Evolutionary conservation across 2,888 invertebrate species (phyloP), one percentile per base, ranked within the genome.

Genomic region (Halocaridina rubra): DNA sequence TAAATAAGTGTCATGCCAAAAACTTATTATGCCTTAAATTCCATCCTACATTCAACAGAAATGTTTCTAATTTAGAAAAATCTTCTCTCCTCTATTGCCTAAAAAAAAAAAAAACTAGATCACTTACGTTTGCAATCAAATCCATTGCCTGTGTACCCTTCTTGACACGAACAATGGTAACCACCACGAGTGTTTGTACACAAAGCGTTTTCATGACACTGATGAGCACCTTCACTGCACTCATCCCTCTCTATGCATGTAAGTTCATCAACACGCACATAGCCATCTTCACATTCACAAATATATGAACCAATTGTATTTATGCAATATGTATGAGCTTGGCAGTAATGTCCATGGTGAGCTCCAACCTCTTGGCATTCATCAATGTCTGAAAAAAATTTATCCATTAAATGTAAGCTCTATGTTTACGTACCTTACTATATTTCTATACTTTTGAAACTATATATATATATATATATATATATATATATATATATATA

Each of bases 211-310:
- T 93, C 91, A 91, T 96, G 94, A 91, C 96, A 96, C 88, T 93
- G 93, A 91, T 96, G 95, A 85, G 93, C 93, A 72, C 94, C 94
- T 13, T 93, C 93, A 86, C 93, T 92, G 90, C 96, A 96, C 91
- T 96, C 96, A 91, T 96, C 95, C 89, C 95, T 92, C 92, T 96
- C 96, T 86, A 94, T 93, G 90, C 96, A 96, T 90, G 95, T 95
- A 91, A 94, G 95, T 82, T 90, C 94, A 90, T 95, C 95, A 88
- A 94, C 92, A 88, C 95, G 92, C 87, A 93, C 93, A 91, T 95
- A 96, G 5, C 96, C 96, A 27, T 94, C 93, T 89, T 95, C 92
- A 91, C 97, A 97, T 91, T 95, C 94, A 92, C 97, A 97, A 88
- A 80, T 93, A 91, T 96, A 97, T 88, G 95, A 94, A 85, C 97